phyloP scores from a whole-genome alignment of 2,888 invertebrate genomes.

The Agapetus fuscipes region DNA sequence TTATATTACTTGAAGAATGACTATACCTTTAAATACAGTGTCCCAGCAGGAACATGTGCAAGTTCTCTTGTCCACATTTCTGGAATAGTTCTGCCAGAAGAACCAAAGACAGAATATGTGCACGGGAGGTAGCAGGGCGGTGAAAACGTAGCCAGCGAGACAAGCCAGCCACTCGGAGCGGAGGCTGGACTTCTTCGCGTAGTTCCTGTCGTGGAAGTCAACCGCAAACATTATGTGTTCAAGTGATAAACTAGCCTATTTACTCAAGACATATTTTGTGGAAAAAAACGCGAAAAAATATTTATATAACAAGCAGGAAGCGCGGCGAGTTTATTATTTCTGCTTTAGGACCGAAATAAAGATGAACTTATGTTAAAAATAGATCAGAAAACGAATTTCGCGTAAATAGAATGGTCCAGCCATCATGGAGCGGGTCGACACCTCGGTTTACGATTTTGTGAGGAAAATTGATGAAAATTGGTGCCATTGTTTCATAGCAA shows the following conservation, averaged over 20 bases:
- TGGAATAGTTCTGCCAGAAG: conserved; percentile 59
- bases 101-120: conserved; percentile 52
- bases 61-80: conserved; percentile 51
- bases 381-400: conserved; percentile 4
- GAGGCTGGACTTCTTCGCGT: conserved; percentile 8
- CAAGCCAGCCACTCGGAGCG: conserved; percentile 9
- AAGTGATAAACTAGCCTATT: no score
- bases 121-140: conserved; percentile 48
- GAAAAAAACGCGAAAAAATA: no score
- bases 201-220: conserved; percentile 11
- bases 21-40: conserved; percentile 66
- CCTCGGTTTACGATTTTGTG: background rate
- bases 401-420: no score
- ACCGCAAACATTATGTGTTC: conserved; percentile 9
- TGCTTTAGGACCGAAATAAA: background rate
- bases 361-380: conserved; percentile 6
- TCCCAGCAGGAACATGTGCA: conserved; percentile 71
- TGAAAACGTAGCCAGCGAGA: conserved; percentile 26
- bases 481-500: background rate
- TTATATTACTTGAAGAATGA: no score
- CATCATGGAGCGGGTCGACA: no score
- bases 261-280: no score
- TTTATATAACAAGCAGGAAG: background rate
- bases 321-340: background rate
- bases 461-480: no score